A percentile compares a stretch with the other conserved stretches of the same genome.
Conservation (phyloP, 2,888 invertebrate genomes). For the Aleiodes leptofemur region DNA sequence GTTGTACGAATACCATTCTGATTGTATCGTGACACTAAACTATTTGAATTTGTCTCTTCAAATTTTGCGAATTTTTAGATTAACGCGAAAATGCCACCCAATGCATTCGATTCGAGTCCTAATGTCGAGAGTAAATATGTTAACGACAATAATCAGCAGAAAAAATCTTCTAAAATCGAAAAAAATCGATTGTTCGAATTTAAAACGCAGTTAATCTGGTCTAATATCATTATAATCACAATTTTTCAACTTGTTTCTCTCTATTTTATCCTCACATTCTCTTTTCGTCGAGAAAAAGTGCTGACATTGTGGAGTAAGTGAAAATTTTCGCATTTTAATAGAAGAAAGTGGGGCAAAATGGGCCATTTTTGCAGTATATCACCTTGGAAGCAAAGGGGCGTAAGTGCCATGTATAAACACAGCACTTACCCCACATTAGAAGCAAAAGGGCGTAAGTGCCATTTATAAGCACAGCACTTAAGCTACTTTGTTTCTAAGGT, state of each 20-base stretch:
- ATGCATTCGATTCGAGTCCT: neutral
- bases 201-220: constrained; percentile 80
- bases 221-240: constrained; percentile 77
- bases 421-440: too few species aligned
- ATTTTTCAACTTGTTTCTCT: constrained; percentile 76
- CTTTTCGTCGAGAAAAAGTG: constrained; percentile 68
- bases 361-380: too few species aligned
- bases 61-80: neutral
- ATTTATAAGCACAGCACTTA: too few species aligned
- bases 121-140: neutral
- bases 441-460: too few species aligned
- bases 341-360: neutral
- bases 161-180: neutral
- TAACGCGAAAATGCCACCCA: neutral
- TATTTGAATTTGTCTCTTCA: constrained; percentile 8
- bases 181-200: constrained; percentile 70
- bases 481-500: too few species aligned
- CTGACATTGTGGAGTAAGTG: constrained; percentile 79
- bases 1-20: neutral
- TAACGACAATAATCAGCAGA: neutral
- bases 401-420: too few species aligned
- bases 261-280: constrained; percentile 70
- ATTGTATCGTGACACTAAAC: constrained; percentile 2
- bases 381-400: too few species aligned
- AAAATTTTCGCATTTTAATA: neutral